A percentile compares a stretch with the other conserved stretches of the same genome.
Conservation (phyloP, 2,888 invertebrate genomes). For the Dysmachus trigonus region DNA sequence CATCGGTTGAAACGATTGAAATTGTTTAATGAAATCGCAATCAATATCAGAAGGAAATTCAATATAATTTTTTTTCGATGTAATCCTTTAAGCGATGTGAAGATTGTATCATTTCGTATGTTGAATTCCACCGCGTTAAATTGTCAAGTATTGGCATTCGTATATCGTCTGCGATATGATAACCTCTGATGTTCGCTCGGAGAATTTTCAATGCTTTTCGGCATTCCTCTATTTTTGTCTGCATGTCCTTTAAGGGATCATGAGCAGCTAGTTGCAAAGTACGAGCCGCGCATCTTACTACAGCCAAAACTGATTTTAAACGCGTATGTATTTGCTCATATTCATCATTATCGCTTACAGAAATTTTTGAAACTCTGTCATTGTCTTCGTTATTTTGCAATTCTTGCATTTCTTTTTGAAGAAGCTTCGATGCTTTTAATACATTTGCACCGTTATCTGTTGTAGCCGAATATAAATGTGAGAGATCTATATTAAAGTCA, state of each 20-base stretch:
- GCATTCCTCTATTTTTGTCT: slow-evolving; percentile 32
- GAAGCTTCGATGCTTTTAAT: slow-evolving; percentile 7
- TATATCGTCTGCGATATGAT: not conserved
- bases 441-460: slow-evolving; percentile 43
- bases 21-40: slow-evolving; percentile 49
- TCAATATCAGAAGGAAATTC: slow-evolving; percentile 42
- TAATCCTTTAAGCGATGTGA: not conserved
- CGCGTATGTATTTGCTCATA: not conserved
- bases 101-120: slow-evolving; percentile 44
- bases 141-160: slow-evolving; percentile 35
- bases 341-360: not conserved
- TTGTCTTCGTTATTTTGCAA: not conserved
- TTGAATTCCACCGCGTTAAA: slow-evolving; percentile 42
- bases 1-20: slow-evolving; percentile 49
- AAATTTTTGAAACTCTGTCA: not conserved
- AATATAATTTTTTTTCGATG: not conserved
- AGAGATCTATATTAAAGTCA: slow-evolving; percentile 33
- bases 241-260: slow-evolving; percentile 34
- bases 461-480: slow-evolving; percentile 46
- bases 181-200: not conserved
- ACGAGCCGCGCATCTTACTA: slow-evolving; percentile 35
- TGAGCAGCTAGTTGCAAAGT: slow-evolving; percentile 40
- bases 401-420: not conserved
- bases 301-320: slow-evolving; percentile 9
- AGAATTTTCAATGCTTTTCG: slow-evolving; percentile 8